These are phyloP conservation scores for Trachythela sp. DNA, from an alignment of 64 coral and sea anemone genomes.

Conservation along the genomic window DNA sequence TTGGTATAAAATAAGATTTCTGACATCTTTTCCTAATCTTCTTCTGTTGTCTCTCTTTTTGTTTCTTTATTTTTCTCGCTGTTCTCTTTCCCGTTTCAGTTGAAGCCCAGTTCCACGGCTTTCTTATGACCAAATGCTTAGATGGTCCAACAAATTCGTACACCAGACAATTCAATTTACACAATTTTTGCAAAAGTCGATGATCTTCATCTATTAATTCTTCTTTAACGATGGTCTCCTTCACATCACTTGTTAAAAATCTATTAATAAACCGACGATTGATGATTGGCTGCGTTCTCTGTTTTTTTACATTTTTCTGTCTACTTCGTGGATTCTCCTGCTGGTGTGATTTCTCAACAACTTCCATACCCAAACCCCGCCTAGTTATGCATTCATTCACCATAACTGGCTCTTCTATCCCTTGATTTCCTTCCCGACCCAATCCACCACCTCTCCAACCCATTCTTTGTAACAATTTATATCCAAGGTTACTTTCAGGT, in stretches of 20 bases:
- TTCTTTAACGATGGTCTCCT: too few species aligned
- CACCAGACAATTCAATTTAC: neutral
- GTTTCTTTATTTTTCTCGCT: neutral
- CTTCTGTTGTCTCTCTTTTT: too few species aligned
- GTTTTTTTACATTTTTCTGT: too few species aligned
- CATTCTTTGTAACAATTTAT: neutral
- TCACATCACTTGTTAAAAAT: too few species aligned
- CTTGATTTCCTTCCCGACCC: neutral
- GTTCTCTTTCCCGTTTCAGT: neutral
- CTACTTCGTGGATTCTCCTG: neutral
- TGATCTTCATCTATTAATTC: neutral
- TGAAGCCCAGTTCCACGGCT: neutral
- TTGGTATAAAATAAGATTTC: too few species aligned
- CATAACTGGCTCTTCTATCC: neutral
- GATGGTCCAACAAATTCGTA: neutral
- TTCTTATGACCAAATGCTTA: neutral
- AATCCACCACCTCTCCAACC: neutral
- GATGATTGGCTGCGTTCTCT: too few species aligned
- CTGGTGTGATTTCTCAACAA: neutral
- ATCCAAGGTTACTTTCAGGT: neutral
- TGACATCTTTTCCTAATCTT: too few species aligned
- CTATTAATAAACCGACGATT: too few species aligned
- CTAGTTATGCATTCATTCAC: neutral
- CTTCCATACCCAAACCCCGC: neutral
- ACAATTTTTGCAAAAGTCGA: neutral